Percentiles rank a stretch among this genome's conserved stretches.
Conservation (phyloP, 2,888 invertebrate genomes). For the Gymnocheta viridis region DNA sequence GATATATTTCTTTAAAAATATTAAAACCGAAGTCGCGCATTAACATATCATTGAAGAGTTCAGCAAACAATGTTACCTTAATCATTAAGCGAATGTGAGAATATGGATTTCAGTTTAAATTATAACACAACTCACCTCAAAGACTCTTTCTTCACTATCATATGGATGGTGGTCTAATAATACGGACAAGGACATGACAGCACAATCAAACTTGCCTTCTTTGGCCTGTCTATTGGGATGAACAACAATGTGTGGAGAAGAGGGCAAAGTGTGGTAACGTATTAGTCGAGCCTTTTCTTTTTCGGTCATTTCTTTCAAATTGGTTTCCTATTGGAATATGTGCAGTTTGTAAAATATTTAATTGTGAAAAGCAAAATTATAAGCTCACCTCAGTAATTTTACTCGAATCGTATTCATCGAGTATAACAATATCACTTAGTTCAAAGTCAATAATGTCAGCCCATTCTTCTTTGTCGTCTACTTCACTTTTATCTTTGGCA, state of each 20-base stretch:
- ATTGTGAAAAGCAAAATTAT: neutral
- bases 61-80: conserved; percentile 94
- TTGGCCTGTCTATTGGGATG: conserved; percentile 93
- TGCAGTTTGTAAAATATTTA: neutral
- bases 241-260: conserved; percentile 90
- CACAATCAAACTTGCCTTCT: conserved; percentile 96
- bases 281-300: conserved; percentile 86
- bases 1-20: conserved; percentile 89
- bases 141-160: conserved; percentile 95
- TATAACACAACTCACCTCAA: conserved; percentile 84
- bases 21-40: conserved; percentile 97
- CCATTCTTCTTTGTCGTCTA: conserved; percentile 73
- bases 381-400: conserved; percentile 73
- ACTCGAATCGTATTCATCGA: conserved; percentile 78
- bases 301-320: conserved; percentile 84
- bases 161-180: conserved; percentile 95
- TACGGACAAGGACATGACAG: conserved; percentile 92
- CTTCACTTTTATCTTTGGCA: conserved; percentile 32
- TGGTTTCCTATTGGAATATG: conserved; percentile 16
- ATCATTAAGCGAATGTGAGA: conserved; percentile 1
- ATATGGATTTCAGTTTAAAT: neutral
- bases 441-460: conserved; percentile 75
- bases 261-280: conserved; percentile 88
- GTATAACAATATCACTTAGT: conserved; percentile 76
- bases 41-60: conserved; percentile 97